These are phyloP conservation scores for Orthosia gracilis DNA, from an alignment of 2,888 invertebrate genomes.

Conservation along the genomic window DNA sequence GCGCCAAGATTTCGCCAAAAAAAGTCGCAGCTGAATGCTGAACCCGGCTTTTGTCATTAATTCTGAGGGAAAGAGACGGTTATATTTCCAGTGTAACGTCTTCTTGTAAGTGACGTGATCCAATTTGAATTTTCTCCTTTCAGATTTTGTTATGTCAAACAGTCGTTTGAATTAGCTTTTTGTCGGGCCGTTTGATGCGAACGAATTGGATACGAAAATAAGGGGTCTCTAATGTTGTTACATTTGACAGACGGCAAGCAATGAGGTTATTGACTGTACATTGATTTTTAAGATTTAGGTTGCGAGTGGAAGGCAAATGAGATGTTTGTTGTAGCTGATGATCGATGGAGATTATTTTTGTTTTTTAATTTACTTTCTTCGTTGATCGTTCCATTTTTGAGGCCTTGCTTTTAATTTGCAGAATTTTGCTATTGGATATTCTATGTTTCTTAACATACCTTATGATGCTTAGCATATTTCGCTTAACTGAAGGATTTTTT, in stretches of 20 bases:
- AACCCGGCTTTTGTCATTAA: slow-evolving; percentile 55
- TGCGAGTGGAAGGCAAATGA: background rate
- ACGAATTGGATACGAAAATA: slow-evolving; percentile 69
- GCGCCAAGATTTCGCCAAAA: slow-evolving; percentile 56
- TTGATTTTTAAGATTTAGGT: slow-evolving; percentile 53
- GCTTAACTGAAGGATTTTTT: no score
- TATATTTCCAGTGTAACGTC: slow-evolving; percentile 68
- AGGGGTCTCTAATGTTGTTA: slow-evolving; percentile 65
- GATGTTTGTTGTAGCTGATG: slow-evolving; percentile 4
- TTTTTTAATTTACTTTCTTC: background rate
- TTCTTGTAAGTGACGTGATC: slow-evolving; percentile 79
- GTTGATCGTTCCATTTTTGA: background rate
- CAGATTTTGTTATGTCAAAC: slow-evolving; percentile 86
- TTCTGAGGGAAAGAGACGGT: slow-evolving; percentile 68
- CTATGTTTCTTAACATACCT: no score
- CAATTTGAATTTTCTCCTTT: slow-evolving; percentile 86
- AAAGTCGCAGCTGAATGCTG: slow-evolving; percentile 57
- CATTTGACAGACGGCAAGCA: slow-evolving; percentile 59
- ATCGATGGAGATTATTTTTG: background rate
- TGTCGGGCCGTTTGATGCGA: slow-evolving; percentile 69
- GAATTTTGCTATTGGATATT: no score
- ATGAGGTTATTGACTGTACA: slow-evolving; percentile 59
- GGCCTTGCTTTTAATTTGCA: background rate
- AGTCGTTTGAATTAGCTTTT: slow-evolving; percentile 78
- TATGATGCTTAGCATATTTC: no score